Evolutionary conservation across 2,113 vertebrate species (phyloP).

Genomic region (Cyprinodon tularosa): DNA sequence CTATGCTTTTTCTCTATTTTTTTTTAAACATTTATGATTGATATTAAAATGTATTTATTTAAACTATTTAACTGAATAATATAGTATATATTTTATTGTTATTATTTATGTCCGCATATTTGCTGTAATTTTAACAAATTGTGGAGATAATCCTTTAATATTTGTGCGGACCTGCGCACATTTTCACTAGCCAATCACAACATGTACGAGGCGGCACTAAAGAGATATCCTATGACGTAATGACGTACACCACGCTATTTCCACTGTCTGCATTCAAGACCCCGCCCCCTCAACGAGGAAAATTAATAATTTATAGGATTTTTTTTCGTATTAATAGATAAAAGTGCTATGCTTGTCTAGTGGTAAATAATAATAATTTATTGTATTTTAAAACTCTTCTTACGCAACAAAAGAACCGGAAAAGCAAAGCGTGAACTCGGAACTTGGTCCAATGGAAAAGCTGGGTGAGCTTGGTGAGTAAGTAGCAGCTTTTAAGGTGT

Average conservation of each 20-base stretch:
- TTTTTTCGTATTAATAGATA: not conserved
- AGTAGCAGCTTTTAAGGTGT: constrained; percentile 48
- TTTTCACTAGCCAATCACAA: not conserved
- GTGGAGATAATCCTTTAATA: too few species aligned
- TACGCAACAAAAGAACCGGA: constrained; percentile 43
- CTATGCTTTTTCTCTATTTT: too few species aligned
- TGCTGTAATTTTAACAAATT: too few species aligned
- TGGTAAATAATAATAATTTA: not conserved
- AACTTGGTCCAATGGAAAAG: constrained; percentile 51
- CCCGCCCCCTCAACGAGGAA: not conserved
- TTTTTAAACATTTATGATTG: too few species aligned
- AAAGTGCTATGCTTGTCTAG: not conserved
- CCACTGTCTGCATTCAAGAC: too few species aligned
- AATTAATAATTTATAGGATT: not conserved
- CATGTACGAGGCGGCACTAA: not conserved
- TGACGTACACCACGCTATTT: not conserved
- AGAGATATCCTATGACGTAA: too few species aligned
- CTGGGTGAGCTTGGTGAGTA: constrained; percentile 36
- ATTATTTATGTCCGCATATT: too few species aligned
- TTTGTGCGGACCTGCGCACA: too few species aligned
- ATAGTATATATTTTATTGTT: too few species aligned
- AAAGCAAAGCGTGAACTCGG: constrained; percentile 60
- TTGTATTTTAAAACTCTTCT: not conserved
- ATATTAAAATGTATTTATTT: too few species aligned
- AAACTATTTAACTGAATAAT: too few species aligned